A percentile compares a stretch with the other conserved stretches of the same genome.
phyloP scores from a whole-genome alignment of 2,797 vertebrate species.

The Sphenodon punctatus region DNA sequence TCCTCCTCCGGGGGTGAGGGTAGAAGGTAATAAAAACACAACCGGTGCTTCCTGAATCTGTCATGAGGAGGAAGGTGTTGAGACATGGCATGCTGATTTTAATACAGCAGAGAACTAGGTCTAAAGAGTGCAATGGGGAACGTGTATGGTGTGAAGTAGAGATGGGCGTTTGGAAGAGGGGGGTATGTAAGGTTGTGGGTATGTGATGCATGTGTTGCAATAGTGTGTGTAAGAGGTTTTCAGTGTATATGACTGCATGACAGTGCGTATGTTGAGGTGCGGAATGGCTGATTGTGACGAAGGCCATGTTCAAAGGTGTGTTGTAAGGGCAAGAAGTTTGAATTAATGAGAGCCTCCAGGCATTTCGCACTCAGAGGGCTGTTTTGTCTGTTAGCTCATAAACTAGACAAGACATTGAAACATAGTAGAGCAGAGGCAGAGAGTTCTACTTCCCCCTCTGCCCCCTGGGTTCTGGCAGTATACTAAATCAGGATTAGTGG shows the following conservation, averaged over 20 bases:
- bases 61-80: neutral
- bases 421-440: fast-evolving
- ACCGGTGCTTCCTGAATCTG: constrained; percentile 34
- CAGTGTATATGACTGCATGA: neutral
- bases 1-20: neutral
- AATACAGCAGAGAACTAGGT: neutral
- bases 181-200: no score
- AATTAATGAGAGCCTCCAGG: neutral
- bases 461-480: neutral
- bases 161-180: neutral
- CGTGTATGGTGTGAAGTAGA: neutral
- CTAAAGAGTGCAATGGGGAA: neutral
- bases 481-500: neutral
- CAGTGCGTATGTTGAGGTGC: neutral
- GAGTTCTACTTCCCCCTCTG: no score
- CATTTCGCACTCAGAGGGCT: neutral
- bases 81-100: neutral
- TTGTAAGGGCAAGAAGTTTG: neutral
- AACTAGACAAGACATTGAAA: neutral
- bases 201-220: no score
- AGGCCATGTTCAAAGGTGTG: neutral
- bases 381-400: neutral
- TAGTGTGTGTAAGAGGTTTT: neutral
- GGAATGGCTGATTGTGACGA: neutral
- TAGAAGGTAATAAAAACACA: constrained; percentile 50